Percentiles rank a stretch among this genome's conserved stretches.
Conservation (phyloP, 1,140 invertebrate species). For the Dryas iulia region DNA sequence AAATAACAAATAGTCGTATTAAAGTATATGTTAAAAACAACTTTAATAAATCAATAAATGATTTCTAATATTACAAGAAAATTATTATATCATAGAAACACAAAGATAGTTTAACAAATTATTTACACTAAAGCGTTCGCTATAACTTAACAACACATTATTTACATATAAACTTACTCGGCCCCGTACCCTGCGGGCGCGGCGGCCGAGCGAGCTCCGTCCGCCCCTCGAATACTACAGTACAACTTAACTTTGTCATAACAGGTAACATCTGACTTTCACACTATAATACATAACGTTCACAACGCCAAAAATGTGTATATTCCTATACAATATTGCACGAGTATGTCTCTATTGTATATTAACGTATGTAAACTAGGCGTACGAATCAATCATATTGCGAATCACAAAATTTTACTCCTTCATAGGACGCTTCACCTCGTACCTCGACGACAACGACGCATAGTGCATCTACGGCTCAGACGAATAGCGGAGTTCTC, state of each 20-base stretch:
- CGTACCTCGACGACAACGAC: constrained; percentile 48
- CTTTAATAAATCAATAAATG: constrained; percentile 51
- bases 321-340: constrained; percentile 76
- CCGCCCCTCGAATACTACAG: constrained; percentile 58
- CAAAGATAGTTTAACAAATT: constrained; percentile 69
- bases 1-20: constrained; percentile 25
- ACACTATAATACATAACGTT: constrained; percentile 79
- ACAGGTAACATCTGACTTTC: constrained; percentile 80
- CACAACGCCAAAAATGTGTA: constrained; percentile 75
- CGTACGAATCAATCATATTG: constrained; percentile 54
- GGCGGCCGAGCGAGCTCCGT: constrained; percentile 15
- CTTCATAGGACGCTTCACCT: constrained; percentile 56
- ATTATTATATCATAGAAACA: constrained; percentile 57
- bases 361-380: constrained; percentile 54
- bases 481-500: constrained; percentile 44
- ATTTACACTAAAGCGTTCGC: constrained; percentile 77
- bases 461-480: constrained; percentile 50
- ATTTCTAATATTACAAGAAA: constrained; percentile 55
- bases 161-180: constrained; percentile 50
- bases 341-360: constrained; percentile 69
- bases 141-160: constrained; percentile 78
- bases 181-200: background rate
- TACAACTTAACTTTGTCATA: constrained; percentile 78
- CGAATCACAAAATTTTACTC: constrained; percentile 56
- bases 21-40: constrained; percentile 31